Evolutionary conservation across 2,888 invertebrate genomes (phyloP).

Genomic region (Hermodice carunculata): DNA sequence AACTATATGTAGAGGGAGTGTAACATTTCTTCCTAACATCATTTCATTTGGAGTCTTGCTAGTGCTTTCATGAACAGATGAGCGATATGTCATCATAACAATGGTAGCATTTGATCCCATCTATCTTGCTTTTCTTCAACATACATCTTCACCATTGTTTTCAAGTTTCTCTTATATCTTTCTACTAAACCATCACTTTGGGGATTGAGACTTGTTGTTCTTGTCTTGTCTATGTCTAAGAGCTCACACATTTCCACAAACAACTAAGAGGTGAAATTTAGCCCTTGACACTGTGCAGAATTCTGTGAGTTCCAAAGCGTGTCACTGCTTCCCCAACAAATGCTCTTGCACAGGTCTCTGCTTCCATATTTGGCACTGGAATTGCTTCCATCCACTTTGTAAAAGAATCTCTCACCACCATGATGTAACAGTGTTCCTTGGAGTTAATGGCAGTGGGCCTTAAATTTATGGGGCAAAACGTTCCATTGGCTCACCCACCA

Average conservation of each 20-base stretch:
- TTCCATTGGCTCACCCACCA: too few relatives aligned
- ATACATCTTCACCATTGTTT: neutral
- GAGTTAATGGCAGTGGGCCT: neutral
- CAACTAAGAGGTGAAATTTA: neutral
- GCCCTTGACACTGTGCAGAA: neutral
- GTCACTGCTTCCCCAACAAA: neutral
- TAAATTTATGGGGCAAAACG: too few relatives aligned
- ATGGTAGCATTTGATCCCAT: neutral
- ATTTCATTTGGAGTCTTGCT: neutral
- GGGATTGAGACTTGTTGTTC: too few relatives aligned
- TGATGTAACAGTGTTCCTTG: neutral
- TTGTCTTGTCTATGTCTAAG: neutral
- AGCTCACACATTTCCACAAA: neutral
- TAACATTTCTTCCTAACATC: neutral
- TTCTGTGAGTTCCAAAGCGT: neutral
- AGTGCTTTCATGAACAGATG: neutral
- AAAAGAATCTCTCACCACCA: neutral
- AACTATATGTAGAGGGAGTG: neutral
- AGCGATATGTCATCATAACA: neutral
- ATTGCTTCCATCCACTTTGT: neutral
- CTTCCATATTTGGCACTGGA: neutral
- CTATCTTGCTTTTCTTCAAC: too few relatives aligned
- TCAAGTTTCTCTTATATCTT: neutral
- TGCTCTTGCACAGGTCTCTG: neutral
- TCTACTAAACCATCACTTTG: neutral